Evolutionary conservation across 2,797 vertebrate species (phyloP).

Genomic region (Microctenopoma steveboyesi): DNA sequence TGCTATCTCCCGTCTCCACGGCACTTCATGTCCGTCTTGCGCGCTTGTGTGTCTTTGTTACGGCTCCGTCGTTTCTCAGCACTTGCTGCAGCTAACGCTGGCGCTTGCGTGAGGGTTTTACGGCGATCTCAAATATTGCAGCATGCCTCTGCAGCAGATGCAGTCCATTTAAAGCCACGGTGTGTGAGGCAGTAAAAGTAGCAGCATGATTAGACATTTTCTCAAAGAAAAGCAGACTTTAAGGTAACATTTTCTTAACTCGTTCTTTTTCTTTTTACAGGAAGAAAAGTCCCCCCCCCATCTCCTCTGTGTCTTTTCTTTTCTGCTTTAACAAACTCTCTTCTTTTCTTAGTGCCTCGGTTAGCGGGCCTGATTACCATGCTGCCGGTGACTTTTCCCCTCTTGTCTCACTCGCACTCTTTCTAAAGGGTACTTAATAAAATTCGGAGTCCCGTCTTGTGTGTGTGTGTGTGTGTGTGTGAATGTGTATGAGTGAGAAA

Average conservation of each 20-base stretch:
- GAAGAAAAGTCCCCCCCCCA: conserved; percentile 20
- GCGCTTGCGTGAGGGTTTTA: neutral
- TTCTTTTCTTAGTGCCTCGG: conserved; percentile 71
- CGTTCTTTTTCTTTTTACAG: conserved; percentile 31
- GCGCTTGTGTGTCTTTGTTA: conserved; percentile 10
- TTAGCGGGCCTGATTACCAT: conserved; percentile 84
- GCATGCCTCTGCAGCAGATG: neutral
- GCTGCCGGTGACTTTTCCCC: conserved; percentile 84
- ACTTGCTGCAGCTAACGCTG: no score
- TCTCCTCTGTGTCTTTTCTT: conserved; percentile 38
- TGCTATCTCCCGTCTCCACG: conserved; percentile 48
- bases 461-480: conserved; percentile 24
- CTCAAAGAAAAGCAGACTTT: conserved; percentile 52
- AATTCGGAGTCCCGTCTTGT: conserved; percentile 72
- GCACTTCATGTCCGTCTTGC: conserved; percentile 24
- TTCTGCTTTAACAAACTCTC: conserved; percentile 78
- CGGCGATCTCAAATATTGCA: neutral
- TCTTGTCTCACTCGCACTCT: conserved; percentile 77
- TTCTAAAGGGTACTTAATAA: conserved; percentile 83
- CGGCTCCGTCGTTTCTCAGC: conserved; percentile 20
- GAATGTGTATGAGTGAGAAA: conserved; percentile 1
- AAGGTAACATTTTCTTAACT: conserved; percentile 56
- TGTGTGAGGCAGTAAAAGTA: conserved; percentile 3
- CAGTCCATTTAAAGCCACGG: neutral
- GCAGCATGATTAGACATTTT: conserved; percentile 1